These are phyloP conservation scores for Propithecus perrieri DNA, from an alignment of 2,797 vertebrate species.

Conservation along the genomic window DNA sequence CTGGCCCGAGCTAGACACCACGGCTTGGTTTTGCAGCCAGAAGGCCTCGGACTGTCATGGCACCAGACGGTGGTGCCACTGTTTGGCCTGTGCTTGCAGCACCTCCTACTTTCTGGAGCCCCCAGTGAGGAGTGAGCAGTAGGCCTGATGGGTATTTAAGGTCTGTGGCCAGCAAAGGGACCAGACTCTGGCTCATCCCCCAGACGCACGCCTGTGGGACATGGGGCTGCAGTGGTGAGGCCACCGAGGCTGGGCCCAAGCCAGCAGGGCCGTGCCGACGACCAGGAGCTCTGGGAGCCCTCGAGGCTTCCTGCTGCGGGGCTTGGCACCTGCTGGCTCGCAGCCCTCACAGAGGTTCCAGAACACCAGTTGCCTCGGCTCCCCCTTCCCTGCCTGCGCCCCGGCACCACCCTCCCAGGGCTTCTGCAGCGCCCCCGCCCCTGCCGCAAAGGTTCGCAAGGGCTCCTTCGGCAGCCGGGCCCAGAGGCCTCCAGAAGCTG, in stretches of 20 bases:
- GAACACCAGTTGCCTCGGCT: neutral
- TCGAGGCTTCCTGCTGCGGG: neutral
- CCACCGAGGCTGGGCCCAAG: neutral
- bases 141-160: neutral
- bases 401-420: fast-evolving
- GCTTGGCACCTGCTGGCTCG: neutral
- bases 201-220: neutral
- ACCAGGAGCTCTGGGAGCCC: neutral
- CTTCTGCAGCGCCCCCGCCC: neutral
- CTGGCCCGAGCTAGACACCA: neutral
- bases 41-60: neutral
- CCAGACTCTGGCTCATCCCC: neutral
- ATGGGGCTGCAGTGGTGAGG: neutral
- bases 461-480: neutral
- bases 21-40: neutral
- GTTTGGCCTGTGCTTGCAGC: neutral
- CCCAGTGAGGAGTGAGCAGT: neutral
- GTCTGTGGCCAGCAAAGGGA: neutral
- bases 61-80: neutral
- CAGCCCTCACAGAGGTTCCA: neutral
- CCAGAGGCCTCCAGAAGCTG: too few relatives aligned
- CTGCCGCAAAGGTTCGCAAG: fast-evolving
- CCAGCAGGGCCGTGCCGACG: fast-evolving
- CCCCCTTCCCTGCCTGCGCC: neutral
- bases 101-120: neutral